Conservation (phyloP, 1,140 invertebrate genomes). For the Sweltsa coloradensis region DNA sequence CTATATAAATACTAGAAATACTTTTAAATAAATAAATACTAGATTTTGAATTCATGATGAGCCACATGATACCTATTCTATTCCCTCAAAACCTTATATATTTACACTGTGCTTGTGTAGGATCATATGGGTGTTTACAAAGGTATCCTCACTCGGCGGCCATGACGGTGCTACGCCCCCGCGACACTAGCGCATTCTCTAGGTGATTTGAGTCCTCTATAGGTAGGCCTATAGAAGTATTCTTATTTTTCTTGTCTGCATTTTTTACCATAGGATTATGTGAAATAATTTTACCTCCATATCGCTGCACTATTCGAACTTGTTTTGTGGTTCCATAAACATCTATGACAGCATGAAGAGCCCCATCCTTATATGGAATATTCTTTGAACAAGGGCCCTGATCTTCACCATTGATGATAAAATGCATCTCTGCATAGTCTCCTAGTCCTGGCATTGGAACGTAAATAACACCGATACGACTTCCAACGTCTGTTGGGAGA, state of each 20-base stretch:
- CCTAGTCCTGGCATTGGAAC: conserved; percentile 50
- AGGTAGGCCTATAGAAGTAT: not conserved
- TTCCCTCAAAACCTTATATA: too few species aligned
- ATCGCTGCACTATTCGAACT: conserved; percentile 83
- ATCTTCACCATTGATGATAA: conserved; percentile 90
- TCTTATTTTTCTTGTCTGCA: not conserved
- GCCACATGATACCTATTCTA: too few species aligned
- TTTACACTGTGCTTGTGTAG: too few species aligned
- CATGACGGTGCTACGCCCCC: too few species aligned
- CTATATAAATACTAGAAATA: too few species aligned
- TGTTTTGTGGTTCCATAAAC: conserved; percentile 96
- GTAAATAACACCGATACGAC: conserved; percentile 89
- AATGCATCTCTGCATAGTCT: conserved; percentile 82
- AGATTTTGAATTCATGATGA: too few species aligned
- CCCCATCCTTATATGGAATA: conserved; percentile 71
- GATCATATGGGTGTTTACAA: too few species aligned
- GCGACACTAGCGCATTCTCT: too few species aligned
- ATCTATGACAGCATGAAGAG: conserved; percentile 84
- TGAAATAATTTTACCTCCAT: conserved; percentile 58
- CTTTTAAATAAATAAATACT: too few species aligned
- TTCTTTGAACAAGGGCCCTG: conserved; percentile 62
- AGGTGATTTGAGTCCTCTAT: too few species aligned
- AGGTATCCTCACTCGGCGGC: too few species aligned
- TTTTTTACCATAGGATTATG: conserved; percentile 9
- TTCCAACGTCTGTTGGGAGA: conserved; percentile 59